phyloP scores from a whole-genome alignment of 2,888 invertebrate genomes.

The Chaetogeoica ovagalla region DNA sequence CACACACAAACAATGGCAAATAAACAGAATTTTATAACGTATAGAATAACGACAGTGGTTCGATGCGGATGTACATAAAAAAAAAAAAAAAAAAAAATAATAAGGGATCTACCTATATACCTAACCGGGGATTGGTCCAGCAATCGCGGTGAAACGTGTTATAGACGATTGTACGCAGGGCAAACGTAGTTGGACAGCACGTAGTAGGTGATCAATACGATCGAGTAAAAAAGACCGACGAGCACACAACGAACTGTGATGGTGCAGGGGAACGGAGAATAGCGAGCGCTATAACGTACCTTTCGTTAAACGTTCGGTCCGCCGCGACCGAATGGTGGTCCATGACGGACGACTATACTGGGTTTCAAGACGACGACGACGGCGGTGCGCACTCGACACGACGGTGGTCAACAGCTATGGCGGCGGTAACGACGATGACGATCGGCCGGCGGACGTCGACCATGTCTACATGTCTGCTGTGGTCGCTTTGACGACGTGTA shows the following conservation, averaged over 20 bases:
- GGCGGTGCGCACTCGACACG: conserved; percentile 20
- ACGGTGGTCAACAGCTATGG: conserved; percentile 15
- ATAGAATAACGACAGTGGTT: too few relatives aligned
- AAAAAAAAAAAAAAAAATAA: too few relatives aligned
- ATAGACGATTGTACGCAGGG: not conserved
- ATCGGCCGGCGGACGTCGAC: conserved; percentile 13
- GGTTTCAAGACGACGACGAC: not conserved
- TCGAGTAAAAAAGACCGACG: too few relatives aligned
- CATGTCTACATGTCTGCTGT: conserved; percentile 33
- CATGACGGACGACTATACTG: conserved; percentile 16
- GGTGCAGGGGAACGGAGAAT: not conserved
- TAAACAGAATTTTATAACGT: too few relatives aligned
- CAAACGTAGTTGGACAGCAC: not conserved
- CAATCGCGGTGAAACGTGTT: too few relatives aligned
- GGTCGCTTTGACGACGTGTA: not conserved
- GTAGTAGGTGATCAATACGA: too few relatives aligned
- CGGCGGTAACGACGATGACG: conserved; percentile 1
- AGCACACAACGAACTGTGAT: not conserved
- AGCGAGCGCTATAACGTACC: not conserved
- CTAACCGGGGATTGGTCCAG: too few relatives aligned
- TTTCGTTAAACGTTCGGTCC: conserved; percentile 46
- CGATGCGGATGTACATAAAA: too few relatives aligned
- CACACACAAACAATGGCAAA: too few relatives aligned
- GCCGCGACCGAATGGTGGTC: conserved; percentile 36
- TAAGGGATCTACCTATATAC: too few relatives aligned